These are phyloP conservation scores for Drosophila peninsularis DNA, from an alignment of 2,888 invertebrate genomes.

Conservation along the genomic window DNA sequence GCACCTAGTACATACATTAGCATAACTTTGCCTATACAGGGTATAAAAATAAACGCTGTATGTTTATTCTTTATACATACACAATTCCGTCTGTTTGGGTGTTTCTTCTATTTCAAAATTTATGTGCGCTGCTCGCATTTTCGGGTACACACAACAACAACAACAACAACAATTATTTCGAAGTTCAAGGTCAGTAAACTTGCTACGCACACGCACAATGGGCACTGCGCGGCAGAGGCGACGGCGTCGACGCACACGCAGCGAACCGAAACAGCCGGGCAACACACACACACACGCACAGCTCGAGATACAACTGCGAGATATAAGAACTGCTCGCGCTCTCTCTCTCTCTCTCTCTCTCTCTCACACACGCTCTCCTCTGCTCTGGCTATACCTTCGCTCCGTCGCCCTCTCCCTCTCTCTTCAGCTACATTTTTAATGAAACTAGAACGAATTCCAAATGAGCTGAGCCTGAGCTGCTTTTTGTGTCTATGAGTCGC, in stretches of 20 bases:
- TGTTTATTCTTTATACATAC: constrained; percentile 14
- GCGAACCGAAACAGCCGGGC: constrained; percentile 42
- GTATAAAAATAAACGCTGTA: constrained; percentile 14
- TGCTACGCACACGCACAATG: constrained; percentile 78
- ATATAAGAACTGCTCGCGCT: constrained; percentile 26
- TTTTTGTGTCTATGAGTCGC: constrained; percentile 41
- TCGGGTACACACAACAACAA: constrained; percentile 52
- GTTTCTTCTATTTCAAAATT: constrained; percentile 62
- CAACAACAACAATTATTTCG: constrained; percentile 69
- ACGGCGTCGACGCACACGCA: constrained; percentile 39
- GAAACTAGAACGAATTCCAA: constrained; percentile 72
- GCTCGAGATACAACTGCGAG: constrained; percentile 39
- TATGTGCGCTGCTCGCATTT: constrained; percentile 56
- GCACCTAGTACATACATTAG: constrained; percentile 18
- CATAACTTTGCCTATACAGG: constrained; percentile 4
- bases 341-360: background rate
- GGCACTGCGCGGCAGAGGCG: constrained; percentile 18
- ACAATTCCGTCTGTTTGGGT: constrained; percentile 3
- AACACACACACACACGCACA: background rate
- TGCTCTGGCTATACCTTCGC: background rate
- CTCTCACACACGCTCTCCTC: background rate
- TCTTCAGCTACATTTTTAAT: constrained; percentile 45
- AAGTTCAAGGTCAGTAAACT: constrained; percentile 85
- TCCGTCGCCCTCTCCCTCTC: constrained; percentile 8
- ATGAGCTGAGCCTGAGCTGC: constrained; percentile 38